Conservation (phyloP, 1,140 invertebrate species). For the Pogonus chalceus region DNA sequence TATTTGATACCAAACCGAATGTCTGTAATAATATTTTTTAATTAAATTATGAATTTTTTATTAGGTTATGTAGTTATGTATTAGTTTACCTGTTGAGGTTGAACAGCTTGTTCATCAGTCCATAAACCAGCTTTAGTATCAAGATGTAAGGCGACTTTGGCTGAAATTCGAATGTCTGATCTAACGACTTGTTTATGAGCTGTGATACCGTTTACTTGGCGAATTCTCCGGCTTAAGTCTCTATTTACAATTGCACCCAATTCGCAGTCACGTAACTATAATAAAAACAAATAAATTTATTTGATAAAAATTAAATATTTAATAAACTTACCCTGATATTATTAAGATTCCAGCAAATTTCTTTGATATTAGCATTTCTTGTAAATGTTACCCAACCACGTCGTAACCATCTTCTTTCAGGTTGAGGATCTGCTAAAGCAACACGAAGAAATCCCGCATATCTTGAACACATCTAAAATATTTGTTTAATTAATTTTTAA, state of each 20-base stretch:
- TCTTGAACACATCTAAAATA: slow-evolving; percentile 71
- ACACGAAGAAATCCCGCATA: slow-evolving; percentile 94
- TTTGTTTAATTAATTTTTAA: slow-evolving; percentile 5
- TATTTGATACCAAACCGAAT: slow-evolving; percentile 79
- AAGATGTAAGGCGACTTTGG: slow-evolving; percentile 90
- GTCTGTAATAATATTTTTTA: slow-evolving; percentile 28
- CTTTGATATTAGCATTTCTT: slow-evolving; percentile 94
- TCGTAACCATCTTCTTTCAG: slow-evolving; percentile 89
- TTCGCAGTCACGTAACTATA: slow-evolving; percentile 79
- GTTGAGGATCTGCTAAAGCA: slow-evolving; percentile 91
- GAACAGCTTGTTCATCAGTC: slow-evolving; percentile 40
- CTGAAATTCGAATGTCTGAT: slow-evolving; percentile 86
- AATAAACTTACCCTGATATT: slow-evolving; percentile 67
- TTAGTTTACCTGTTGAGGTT: slow-evolving; percentile 10
- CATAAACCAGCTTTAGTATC: slow-evolving; percentile 79
- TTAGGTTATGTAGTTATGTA: too few species aligned
- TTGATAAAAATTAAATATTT: neutral
- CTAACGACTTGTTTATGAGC: slow-evolving; percentile 83
- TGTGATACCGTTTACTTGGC: slow-evolving; percentile 86
- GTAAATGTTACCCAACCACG: slow-evolving; percentile 98
- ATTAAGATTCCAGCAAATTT: slow-evolving; percentile 98
- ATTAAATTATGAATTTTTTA: slow-evolving; percentile 7
- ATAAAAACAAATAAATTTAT: slow-evolving; percentile 2
- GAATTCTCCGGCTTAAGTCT: slow-evolving; percentile 77
- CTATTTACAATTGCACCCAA: slow-evolving; percentile 89